Conservation (phyloP, 2,113 vertebrate species). For the Amazona guildingii region DNA sequence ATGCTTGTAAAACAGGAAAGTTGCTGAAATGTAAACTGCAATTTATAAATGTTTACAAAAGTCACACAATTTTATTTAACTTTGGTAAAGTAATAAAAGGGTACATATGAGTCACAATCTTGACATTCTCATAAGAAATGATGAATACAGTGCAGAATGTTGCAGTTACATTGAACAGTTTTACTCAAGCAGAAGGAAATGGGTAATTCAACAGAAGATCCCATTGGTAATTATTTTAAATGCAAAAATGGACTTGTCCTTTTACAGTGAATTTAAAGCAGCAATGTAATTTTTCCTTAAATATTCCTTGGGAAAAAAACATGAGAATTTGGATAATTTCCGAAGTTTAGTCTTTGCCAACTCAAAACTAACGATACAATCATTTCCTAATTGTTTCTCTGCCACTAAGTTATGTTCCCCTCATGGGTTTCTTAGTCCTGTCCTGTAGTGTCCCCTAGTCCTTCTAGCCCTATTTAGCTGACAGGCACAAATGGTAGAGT, state of each 20-base stretch:
- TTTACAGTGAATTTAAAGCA: conserved; percentile 52
- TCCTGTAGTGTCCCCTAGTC: background rate
- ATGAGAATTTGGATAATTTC: background rate
- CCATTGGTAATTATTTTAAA: conserved; percentile 10
- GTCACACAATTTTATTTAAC: conserved; percentile 65
- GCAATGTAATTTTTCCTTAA: conserved; percentile 40
- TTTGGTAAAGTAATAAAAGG: conserved; percentile 68
- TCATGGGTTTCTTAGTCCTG: background rate
- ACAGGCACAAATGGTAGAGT: conserved; percentile 31
- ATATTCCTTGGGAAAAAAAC: background rate
- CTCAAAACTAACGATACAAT: background rate
- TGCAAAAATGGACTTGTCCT: background rate
- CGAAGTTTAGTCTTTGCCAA: background rate
- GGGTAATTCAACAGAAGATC: conserved; percentile 40
- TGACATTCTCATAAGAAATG: conserved; percentile 51
- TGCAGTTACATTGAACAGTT: conserved; percentile 69
- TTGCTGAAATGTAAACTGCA: background rate
- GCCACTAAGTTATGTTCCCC: background rate
- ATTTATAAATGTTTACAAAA: conserved; percentile 56
- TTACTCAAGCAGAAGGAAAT: conserved; percentile 56
- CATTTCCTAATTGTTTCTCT: background rate
- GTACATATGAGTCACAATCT: conserved; percentile 40
- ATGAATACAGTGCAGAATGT: conserved; percentile 55
- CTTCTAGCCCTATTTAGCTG: conserved; percentile 5
- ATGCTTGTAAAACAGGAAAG: background rate